Evolutionary conservation across 2,113 vertebrate genomes (phyloP).

Genomic region (Amphiprion percula): DNA sequence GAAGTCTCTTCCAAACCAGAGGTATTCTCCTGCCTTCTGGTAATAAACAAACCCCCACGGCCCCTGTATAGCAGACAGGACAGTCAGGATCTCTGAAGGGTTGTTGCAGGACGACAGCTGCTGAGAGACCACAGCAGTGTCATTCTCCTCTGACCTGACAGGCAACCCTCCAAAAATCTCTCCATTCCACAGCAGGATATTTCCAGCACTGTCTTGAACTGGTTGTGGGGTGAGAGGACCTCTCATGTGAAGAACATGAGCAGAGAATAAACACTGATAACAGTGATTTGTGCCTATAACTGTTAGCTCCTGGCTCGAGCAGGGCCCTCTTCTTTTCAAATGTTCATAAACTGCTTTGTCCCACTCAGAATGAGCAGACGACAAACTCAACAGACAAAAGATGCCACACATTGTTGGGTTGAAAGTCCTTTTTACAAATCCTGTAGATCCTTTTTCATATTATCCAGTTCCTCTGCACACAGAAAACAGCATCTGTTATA

Average conservation of each 20-base stretch:
- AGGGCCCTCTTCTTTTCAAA: conserved; percentile 89
- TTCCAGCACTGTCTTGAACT: conserved; percentile 84
- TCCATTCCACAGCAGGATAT: conserved; percentile 94
- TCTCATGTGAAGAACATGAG: conserved; percentile 93
- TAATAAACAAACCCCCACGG: conserved; percentile 96
- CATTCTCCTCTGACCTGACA: conserved; percentile 86
- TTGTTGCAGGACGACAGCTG: conserved; percentile 80
- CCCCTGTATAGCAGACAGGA: conserved; percentile 87
- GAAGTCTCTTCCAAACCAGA: conserved; percentile 98
- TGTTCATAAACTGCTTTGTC: conserved; percentile 69
- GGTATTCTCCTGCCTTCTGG: conserved; percentile 84
- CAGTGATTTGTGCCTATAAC: conserved; percentile 44
- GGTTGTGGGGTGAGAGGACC: conserved; percentile 90
- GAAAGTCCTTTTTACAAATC: conserved; percentile 82
- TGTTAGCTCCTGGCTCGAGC: conserved; percentile 81
- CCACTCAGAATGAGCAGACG: conserved; percentile 43
- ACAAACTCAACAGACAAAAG: conserved; percentile 87
- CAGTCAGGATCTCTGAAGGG: conserved; percentile 84
- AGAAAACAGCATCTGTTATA: neutral
- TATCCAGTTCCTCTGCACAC: conserved; percentile 88
- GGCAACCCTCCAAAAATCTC: conserved; percentile 91
- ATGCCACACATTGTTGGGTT: conserved; percentile 93
- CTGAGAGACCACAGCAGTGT: conserved; percentile 86
- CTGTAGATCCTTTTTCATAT: conserved; percentile 89
- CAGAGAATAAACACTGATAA: conserved; percentile 91